Conservation (phyloP, 2,113 vertebrate genomes). For the Rhineura floridana region DNA sequence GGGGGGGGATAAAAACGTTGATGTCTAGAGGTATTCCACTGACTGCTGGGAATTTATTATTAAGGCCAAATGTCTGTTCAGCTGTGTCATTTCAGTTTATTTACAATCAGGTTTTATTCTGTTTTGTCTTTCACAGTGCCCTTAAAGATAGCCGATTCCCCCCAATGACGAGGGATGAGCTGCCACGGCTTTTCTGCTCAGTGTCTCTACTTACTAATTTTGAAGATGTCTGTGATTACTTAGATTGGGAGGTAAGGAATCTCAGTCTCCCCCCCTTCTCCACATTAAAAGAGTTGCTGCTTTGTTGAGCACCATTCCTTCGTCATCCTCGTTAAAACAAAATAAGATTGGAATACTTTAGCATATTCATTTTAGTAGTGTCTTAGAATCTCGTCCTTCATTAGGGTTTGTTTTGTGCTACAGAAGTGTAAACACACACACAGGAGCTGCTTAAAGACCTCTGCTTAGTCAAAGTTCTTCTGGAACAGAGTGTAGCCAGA, state of each 20-base stretch:
- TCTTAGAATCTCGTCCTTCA: not conserved
- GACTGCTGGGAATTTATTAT: not conserved
- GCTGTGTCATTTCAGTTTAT: not conserved
- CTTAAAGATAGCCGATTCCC: constrained; percentile 99
- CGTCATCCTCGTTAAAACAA: not conserved
- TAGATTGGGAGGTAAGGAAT: constrained; percentile 98
- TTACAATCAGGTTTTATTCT: constrained; percentile 44
- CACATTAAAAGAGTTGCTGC: not conserved
- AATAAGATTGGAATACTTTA: not conserved
- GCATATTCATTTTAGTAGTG: not conserved
- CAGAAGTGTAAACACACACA: not conserved
- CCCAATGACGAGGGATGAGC: constrained; percentile 99
- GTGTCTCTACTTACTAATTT: constrained; percentile 99
- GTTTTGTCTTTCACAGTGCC: constrained; percentile 87
- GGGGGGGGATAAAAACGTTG: not conserved
- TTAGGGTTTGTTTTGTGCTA: not conserved
- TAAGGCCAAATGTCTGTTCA: not conserved
- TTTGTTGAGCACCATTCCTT: not conserved
- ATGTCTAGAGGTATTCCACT: not conserved
- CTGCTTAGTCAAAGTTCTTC: not conserved
- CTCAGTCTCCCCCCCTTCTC: not conserved
- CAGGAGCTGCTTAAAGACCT: too few relatives aligned
- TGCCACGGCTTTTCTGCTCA: constrained; percentile 99
- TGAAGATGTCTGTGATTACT: constrained; percentile 99
- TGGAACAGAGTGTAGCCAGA: not conserved